These are phyloP conservation scores for Hephaestus fuliginosus DNA, from an alignment of 2,797 vertebrate genomes.

Conservation along the genomic window DNA sequence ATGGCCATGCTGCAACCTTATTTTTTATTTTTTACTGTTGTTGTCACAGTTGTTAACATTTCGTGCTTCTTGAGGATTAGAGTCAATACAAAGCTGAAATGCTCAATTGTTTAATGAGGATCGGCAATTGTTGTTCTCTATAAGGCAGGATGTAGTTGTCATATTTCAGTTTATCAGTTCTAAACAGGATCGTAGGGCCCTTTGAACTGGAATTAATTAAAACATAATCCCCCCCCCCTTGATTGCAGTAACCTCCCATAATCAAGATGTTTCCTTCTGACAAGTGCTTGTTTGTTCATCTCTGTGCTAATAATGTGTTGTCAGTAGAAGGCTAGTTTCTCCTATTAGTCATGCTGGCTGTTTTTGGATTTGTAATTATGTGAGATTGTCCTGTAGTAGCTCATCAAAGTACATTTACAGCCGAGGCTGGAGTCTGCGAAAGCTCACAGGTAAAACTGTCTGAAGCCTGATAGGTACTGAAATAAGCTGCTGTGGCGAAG, in stretches of 20 bases:
- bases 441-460: conserved; percentile 2
- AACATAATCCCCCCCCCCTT: conserved; percentile 55
- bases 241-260: conserved; percentile 65
- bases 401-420: conserved; percentile 28
- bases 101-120: conserved; percentile 50
- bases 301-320: conserved; percentile 55
- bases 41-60: conserved; percentile 11
- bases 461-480: neutral
- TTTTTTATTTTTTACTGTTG: conserved; percentile 19
- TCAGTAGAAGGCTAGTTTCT: conserved; percentile 39
- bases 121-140: conserved; percentile 35
- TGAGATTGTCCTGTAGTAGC: conserved; percentile 27
- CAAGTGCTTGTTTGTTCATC: conserved; percentile 65
- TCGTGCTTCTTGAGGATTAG: conserved; percentile 18
- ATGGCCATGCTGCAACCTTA: neutral
- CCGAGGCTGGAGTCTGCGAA: neutral
- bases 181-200: conserved; percentile 51
- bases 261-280: conserved; percentile 61
- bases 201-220: conserved; percentile 67
- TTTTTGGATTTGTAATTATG: conserved; percentile 59
- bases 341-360: conserved; percentile 44
- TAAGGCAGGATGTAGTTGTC: conserved; percentile 33
- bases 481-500: neutral
- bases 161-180: conserved; percentile 68
- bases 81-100: conserved; percentile 42